phyloP scores from a whole-genome alignment of 2,797 vertebrate species.

The Poliocrania exsul region DNA sequence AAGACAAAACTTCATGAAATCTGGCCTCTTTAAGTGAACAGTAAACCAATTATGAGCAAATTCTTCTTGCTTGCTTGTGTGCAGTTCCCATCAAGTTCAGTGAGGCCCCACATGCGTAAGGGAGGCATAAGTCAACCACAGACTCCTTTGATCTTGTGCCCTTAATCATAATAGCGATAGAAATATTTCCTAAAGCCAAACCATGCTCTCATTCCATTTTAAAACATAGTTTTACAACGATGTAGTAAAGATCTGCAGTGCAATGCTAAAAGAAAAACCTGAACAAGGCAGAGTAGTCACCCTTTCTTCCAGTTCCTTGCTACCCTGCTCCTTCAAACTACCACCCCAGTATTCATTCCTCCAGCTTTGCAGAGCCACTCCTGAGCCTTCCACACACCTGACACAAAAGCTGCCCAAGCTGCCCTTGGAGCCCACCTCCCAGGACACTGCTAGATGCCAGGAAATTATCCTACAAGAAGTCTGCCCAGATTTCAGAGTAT shows the following conservation, averaged over 20 bases:
- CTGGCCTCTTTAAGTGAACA: neutral
- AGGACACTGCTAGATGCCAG: neutral
- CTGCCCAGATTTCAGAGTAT: neutral
- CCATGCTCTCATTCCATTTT: constrained; percentile 47
- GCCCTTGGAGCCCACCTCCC: neutral
- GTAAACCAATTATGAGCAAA: constrained; percentile 32
- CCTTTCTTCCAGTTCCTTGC: neutral
- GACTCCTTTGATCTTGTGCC: constrained; percentile 55
- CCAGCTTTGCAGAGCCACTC: neutral
- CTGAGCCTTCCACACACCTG: neutral
- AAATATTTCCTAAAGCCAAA: constrained; percentile 59
- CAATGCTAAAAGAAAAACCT: neutral
- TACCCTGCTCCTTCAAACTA: neutral
- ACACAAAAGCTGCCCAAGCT: neutral
- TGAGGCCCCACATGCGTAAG: constrained; percentile 51
- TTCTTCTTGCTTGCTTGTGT: constrained; percentile 38
- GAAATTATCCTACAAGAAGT: neutral
- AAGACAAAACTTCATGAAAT: neutral
- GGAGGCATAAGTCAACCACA: constrained; percentile 56
- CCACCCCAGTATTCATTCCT: neutral
- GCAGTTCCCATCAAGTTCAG: constrained; percentile 60
- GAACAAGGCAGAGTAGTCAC: neutral
- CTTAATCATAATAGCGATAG: constrained; percentile 36
- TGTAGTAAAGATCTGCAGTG: neutral
- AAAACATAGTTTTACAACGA: constrained; percentile 34